Evolutionary conservation across 2,888 invertebrate species (phyloP).

Genomic region (Anagyrus pseudococci): DNA sequence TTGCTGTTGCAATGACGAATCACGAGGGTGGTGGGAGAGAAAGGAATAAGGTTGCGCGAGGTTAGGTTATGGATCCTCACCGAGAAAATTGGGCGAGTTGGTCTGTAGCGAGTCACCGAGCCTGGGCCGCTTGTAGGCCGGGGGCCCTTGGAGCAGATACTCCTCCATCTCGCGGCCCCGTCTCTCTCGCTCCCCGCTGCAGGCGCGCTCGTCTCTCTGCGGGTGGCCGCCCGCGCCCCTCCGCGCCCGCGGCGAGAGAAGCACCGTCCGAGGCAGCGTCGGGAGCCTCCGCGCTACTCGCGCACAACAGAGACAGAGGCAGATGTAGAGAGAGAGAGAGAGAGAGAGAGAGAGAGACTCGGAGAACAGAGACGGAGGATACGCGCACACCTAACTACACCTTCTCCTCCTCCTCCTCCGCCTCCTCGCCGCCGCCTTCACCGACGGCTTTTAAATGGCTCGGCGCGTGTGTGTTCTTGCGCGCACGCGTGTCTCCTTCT

Average conservation of each 20-base stretch:
- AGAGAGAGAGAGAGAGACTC: too few species aligned
- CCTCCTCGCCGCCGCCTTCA: too few species aligned
- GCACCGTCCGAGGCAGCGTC: not conserved
- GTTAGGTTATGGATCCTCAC: constrained; percentile 18
- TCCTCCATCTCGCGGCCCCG: constrained; percentile 29
- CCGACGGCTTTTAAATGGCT: too few species aligned
- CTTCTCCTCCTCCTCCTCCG: too few species aligned
- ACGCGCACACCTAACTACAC: too few species aligned
- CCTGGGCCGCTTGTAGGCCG: constrained; percentile 28
- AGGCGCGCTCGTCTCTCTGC: not conserved
- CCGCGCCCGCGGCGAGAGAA: not conserved
- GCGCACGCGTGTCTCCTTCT: too few species aligned
- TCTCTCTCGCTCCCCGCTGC: not conserved
- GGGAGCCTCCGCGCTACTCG: not conserved
- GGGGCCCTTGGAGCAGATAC: constrained; percentile 34
- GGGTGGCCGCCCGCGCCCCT: not conserved
- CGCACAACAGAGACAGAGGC: not conserved
- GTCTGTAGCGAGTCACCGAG: constrained; percentile 29
- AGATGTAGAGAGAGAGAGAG: too few species aligned
- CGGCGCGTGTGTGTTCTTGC: too few species aligned
- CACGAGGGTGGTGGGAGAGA: not conserved
- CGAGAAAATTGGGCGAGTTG: constrained; percentile 26
- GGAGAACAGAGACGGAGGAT: too few species aligned
- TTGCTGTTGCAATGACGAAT: too few species aligned
- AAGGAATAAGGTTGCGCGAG: not conserved